Evolutionary conservation across 2,113 vertebrate species (phyloP), one percentile per base, ranked within the genome.

Genomic region (Pelmatolapia mariae): DNA sequence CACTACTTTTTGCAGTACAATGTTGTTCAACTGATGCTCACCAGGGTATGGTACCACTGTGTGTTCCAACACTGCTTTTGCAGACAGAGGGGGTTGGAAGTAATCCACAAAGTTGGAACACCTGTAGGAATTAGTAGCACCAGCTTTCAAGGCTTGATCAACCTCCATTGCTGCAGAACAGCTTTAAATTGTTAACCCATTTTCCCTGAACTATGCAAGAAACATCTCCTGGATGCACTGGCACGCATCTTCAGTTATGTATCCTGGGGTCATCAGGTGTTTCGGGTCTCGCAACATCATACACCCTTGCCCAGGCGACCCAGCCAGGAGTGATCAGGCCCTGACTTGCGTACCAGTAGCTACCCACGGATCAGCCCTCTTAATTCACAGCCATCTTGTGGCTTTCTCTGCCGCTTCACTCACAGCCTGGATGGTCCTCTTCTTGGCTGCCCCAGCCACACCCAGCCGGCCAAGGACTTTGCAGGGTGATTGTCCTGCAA

Each of bases 161-260:
- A 1, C 22, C 53, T 24, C 22, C 11, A 7, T 24, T 56, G 53
- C 53, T 24, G 22, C 22, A 56, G 53, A 24, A 56, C 53, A 26
- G 54, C 54, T 56, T 56, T 56, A 56, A 57, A 57, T 0, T 57
- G 22, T 57, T 57, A 26, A 57, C 12, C 54, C 54, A 3, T 57
- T 13, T 57, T 57, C 12, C 12, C 24, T 15, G 53, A 54, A 54
- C 0, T 54, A 54, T 24, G 0, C 53, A 54, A 3, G 53, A 54
- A 24, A 54, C n/a, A 54, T 7, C 53, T 54, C 53, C 53, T 54
- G 10, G 53, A 54, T 54, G 53, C 53, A 12, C 53, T 54, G 53
- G 53, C 6, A 24, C 0, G 10, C 53, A 54, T 54, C 53, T 54
- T 54, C 53, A 56, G 53, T 56, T 13, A 56, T 24, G 22, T 56